Percentiles rank a stretch among this genome's conserved stretches.
Conservation (phyloP, 2,888 invertebrate genomes). For the Philopedon plagiatum region DNA sequence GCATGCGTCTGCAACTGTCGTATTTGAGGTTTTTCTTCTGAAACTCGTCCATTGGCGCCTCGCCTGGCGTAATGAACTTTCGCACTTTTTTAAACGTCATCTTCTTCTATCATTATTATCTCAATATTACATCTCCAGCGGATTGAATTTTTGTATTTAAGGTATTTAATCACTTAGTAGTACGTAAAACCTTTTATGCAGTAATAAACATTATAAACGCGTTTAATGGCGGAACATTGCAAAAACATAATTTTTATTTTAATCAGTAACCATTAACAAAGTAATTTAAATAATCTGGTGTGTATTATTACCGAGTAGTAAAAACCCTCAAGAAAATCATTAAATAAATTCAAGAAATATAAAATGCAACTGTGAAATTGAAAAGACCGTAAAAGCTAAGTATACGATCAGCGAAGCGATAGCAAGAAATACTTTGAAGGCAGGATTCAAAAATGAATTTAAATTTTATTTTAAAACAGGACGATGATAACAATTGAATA, state of each 20-base stretch:
- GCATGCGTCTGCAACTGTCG: too few relatives aligned
- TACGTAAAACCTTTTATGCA: constrained; percentile 33
- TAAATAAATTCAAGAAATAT: constrained; percentile 39
- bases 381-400: constrained; percentile 35
- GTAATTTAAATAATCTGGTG: constrained; percentile 52
- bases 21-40: too few relatives aligned
- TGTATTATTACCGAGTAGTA: constrained; percentile 41
- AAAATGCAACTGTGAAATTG: constrained; percentile 44
- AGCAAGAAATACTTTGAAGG: constrained; percentile 26
- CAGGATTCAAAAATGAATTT: constrained; percentile 22
- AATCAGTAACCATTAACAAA: constrained; percentile 51
- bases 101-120: background rate
- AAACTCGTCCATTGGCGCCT: too few relatives aligned
- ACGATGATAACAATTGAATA: background rate
- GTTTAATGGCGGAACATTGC: constrained; percentile 28
- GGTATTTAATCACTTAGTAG: constrained; percentile 25
- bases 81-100: too few relatives aligned
- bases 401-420: constrained; percentile 31
- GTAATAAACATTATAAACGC: constrained; percentile 32
- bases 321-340: constrained; percentile 44
- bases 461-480: constrained; percentile 11
- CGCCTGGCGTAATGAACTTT: too few relatives aligned
- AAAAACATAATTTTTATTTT: constrained; percentile 47
- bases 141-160: background rate
- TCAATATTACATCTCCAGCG: background rate